Evolutionary conservation across 1,140 invertebrate species (phyloP).

Genomic region (Drosophila nebulosa): DNA sequence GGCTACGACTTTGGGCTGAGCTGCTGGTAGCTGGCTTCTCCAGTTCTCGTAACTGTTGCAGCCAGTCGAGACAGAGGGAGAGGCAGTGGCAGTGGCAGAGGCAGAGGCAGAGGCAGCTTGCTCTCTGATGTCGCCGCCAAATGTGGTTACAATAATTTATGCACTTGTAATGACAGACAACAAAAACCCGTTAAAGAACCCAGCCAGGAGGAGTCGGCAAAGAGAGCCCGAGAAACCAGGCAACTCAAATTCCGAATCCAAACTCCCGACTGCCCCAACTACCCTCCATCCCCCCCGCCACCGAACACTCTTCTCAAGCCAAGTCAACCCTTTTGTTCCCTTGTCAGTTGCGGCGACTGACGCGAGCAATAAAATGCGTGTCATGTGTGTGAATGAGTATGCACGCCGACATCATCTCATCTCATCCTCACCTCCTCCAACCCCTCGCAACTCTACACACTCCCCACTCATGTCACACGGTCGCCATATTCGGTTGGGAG

Average conservation of each 20-base stretch:
- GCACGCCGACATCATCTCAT: background rate
- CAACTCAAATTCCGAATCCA: constrained; percentile 18
- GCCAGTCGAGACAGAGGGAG: constrained; percentile 30
- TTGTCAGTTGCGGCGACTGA: constrained; percentile 61
- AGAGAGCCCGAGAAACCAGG: constrained; percentile 23
- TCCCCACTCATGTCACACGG: constrained; percentile 34
- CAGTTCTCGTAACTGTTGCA: constrained; percentile 12
- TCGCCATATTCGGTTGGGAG: constrained; percentile 36
- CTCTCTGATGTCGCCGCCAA: constrained; percentile 52
- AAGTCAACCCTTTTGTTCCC: constrained; percentile 39
- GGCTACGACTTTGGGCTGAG: background rate
- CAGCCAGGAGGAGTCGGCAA: constrained; percentile 32
- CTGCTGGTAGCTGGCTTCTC: background rate
- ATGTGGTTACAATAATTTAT: constrained; percentile 79
- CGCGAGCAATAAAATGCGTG: constrained; percentile 73
- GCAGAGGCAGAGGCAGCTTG: constrained; percentile 39
- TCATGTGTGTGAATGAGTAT: constrained; percentile 43
- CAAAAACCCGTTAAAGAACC: constrained; percentile 68
- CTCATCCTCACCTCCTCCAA: background rate
- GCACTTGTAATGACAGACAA: constrained; percentile 78
- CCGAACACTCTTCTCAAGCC: too few relatives aligned
- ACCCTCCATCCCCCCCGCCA: background rate
- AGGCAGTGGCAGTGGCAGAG: constrained; percentile 36
- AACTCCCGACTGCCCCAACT: constrained; percentile 1
- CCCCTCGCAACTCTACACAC: too few relatives aligned